Evolutionary conservation across 2,113 vertebrate genomes (phyloP).

Genomic region (Piliocolobus tephrosceles): DNA sequence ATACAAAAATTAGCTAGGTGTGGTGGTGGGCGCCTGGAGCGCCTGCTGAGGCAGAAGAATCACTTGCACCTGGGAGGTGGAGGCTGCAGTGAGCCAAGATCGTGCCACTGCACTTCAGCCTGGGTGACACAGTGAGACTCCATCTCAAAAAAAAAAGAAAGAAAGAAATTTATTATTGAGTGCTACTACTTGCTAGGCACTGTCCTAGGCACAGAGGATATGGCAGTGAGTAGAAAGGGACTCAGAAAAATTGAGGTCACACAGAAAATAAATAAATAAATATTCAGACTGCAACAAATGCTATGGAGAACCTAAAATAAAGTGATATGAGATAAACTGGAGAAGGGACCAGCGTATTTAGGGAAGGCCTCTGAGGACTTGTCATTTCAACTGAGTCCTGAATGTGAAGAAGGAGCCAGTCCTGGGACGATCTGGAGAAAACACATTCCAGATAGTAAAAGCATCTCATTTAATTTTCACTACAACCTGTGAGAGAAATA

Average conservation of each 20-base stretch:
- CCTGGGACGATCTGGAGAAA: neutral
- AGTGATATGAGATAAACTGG: neutral
- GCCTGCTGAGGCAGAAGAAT: too few relatives aligned
- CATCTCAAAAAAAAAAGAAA: too few relatives aligned
- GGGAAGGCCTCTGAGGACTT: neutral
- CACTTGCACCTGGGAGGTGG: too few relatives aligned
- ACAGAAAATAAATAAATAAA: conserved; percentile 10
- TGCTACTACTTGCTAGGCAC: neutral
- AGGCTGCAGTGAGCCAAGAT: too few relatives aligned
- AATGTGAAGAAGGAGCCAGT: neutral
- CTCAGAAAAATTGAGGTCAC: neutral
- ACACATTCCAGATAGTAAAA: neutral
- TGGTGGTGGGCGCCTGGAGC: too few relatives aligned
- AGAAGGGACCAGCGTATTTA: neutral
- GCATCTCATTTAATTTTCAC: neutral
- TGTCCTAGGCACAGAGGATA: neutral
- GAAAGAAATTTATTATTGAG: neutral
- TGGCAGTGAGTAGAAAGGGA: neutral
- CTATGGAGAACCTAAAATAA: conserved; percentile 13
- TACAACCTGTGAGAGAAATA: neutral
- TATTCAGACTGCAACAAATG: neutral
- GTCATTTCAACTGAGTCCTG: conserved; percentile 2
- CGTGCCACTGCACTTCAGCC: too few relatives aligned
- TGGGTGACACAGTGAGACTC: too few relatives aligned
- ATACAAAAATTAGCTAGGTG: too few relatives aligned